Conservation (phyloP, 2,113 vertebrate genomes). For the Scophthalmus maximus region DNA sequence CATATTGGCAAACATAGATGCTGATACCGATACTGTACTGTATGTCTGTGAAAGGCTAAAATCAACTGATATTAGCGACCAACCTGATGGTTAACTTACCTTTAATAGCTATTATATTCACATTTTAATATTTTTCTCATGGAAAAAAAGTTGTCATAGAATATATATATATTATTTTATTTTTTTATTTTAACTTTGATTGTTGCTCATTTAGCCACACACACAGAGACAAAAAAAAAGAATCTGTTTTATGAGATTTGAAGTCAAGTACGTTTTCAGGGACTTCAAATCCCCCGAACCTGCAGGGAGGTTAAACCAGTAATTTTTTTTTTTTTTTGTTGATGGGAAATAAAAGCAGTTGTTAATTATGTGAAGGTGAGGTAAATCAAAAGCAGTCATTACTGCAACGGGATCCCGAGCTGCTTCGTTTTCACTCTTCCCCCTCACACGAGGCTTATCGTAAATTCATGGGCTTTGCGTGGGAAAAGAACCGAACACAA, state of each 20-base stretch:
- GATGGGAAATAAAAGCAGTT: conserved; percentile 28
- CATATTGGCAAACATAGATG: too few relatives aligned
- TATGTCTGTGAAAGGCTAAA: too few relatives aligned
- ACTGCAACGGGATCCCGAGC: conserved; percentile 37
- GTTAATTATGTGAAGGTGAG: conserved; percentile 41
- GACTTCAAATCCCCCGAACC: too few relatives aligned
- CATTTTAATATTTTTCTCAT: too few relatives aligned
- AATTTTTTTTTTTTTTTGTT: too few relatives aligned
- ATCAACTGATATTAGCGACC: too few relatives aligned
- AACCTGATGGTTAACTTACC: too few relatives aligned
- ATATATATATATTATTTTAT: too few relatives aligned
- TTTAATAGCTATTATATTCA: too few relatives aligned
- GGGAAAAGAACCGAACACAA: conserved; percentile 60
- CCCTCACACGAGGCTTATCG: conserved; percentile 36
- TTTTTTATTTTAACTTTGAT: not conserved
- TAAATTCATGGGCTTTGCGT: conserved; percentile 38
- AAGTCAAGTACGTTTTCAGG: conserved; percentile 13
- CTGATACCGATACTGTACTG: too few relatives aligned
- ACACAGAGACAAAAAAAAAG: too few relatives aligned
- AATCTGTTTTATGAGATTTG: conserved; percentile 4
- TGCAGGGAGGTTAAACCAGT: conserved; percentile 17
- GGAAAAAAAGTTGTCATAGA: too few relatives aligned
- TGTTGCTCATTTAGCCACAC: conserved; percentile 24
- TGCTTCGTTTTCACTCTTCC: conserved; percentile 35
- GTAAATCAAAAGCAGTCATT: conserved; percentile 52